Evolutionary conservation across 1,140 invertebrate species (phyloP).

Genomic region (Dufourea novaeangliae): DNA sequence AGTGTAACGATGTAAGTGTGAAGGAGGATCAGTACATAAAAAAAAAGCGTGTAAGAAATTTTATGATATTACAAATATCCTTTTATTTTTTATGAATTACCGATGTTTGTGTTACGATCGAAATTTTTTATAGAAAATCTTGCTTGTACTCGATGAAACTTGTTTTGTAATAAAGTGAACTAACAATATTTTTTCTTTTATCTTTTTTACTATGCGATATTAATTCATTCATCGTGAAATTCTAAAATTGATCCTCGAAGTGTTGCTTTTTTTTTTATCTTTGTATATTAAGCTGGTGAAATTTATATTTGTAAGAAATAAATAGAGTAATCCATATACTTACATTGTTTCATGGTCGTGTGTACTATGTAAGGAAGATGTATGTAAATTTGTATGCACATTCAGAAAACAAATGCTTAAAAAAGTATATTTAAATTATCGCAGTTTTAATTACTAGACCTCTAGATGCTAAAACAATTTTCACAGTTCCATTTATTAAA

Average conservation of each 20-base stretch:
- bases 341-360: constrained; percentile 49
- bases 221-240: constrained; percentile 29
- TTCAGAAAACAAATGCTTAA: constrained; percentile 36
- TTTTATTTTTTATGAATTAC: constrained; percentile 24
- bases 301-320: constrained; percentile 60
- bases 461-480: constrained; percentile 4
- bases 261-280: constrained; percentile 64
- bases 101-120: constrained; percentile 8
- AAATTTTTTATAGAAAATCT: constrained; percentile 26
- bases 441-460: constrained; percentile 8
- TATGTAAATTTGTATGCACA: constrained; percentile 52
- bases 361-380: constrained; percentile 54
- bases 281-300: constrained; percentile 55
- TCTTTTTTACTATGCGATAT: not conserved
- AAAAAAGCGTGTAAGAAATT: constrained; percentile 36
- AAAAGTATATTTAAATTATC: constrained; percentile 16
- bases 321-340: constrained; percentile 45
- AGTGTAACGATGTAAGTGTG: constrained; percentile 35
- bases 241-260: constrained; percentile 51
- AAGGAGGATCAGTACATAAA: constrained; percentile 48
- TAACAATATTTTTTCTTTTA: constrained; percentile 5
- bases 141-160: not conserved
- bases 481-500: constrained; percentile 13
- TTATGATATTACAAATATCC: constrained; percentile 4
- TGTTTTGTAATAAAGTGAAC: constrained; percentile 35